These are phyloP conservation scores for Callinectes sapidus DNA, from an alignment of 2,888 invertebrate genomes.

Conservation along the genomic window DNA sequence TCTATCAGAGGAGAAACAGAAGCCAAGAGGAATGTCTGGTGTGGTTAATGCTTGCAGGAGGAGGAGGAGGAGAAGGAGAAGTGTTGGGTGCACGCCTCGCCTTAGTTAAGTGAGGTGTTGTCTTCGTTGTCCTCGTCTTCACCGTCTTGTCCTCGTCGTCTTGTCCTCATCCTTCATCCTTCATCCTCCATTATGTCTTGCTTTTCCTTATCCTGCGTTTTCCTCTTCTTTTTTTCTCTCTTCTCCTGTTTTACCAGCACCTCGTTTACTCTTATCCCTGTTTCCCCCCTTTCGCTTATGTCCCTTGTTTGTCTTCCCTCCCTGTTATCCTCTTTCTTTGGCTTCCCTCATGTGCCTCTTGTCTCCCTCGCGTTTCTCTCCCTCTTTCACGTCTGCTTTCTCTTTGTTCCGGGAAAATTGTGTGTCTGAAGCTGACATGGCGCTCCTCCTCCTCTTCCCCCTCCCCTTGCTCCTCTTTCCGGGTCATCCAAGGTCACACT, in stretches of 20 bases:
- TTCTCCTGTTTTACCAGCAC: background rate
- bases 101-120: conserved; percentile 12
- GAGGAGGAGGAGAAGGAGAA: background rate
- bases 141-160: background rate
- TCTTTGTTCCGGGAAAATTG: conserved; percentile 31
- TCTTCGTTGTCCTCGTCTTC: background rate
- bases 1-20: background rate
- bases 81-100: background rate
- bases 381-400: conserved; percentile 23
- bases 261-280: conserved; percentile 18
- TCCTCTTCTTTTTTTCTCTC: background rate
- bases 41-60: conserved; percentile 8
- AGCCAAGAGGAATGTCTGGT: background rate
- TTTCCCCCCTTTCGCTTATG: background rate
- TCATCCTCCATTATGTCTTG: background rate
- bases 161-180: background rate
- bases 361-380: conserved; percentile 14
- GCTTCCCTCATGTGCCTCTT: conserved; percentile 15
- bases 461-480: background rate
- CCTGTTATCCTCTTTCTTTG: conserved; percentile 6
- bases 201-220: background rate
- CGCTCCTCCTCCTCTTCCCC: conserved; percentile 4
- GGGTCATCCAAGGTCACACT: conserved; percentile 3
- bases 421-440: conserved; percentile 19
- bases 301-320: background rate